phyloP scores from a whole-genome alignment of 1,140 invertebrate species.

The Leptopilina clavipes region DNA sequence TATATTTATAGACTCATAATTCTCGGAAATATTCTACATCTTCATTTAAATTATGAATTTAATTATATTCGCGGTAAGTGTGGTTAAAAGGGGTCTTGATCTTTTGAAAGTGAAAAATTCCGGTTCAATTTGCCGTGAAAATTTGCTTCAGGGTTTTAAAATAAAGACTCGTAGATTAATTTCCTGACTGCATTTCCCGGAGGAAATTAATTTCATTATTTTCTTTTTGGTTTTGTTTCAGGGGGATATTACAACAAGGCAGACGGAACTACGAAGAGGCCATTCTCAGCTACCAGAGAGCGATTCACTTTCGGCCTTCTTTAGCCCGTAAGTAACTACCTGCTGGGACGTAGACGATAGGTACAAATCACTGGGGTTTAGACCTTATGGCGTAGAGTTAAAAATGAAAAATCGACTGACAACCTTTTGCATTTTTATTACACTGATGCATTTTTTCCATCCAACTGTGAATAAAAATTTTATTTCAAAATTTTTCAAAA shows the following conservation, averaged over 20 bases:
- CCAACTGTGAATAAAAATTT: too few species aligned
- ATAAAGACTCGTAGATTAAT: slow-evolving; percentile 35
- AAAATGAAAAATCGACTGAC: slow-evolving; percentile 26
- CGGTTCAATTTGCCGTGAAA: slow-evolving; percentile 12
- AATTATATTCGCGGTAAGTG: slow-evolving; percentile 7
- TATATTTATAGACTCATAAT: neutral
- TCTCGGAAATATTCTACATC: neutral
- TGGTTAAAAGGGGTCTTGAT: neutral
- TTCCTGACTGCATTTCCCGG: slow-evolving; percentile 28
- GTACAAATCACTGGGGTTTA: slow-evolving; percentile 33
- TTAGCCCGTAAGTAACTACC: slow-evolving; percentile 88
- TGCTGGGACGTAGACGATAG: slow-evolving; percentile 27
- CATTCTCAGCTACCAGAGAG: slow-evolving; percentile 92
- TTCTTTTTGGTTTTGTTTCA: slow-evolving; percentile 70
- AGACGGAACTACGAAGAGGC: slow-evolving; percentile 91
- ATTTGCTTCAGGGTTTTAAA: slow-evolving; percentile 23
- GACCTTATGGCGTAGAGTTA: slow-evolving; percentile 12
- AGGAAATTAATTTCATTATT: slow-evolving; percentile 34
- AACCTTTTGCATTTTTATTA: neutral
- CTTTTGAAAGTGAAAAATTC: slow-evolving; percentile 21
- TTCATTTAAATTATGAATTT: slow-evolving; percentile 8
- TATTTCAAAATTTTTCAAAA: too few species aligned
- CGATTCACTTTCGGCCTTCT: slow-evolving; percentile 94
- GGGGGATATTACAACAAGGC: slow-evolving; percentile 94
- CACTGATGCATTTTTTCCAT: neutral